phyloP scores from a whole-genome alignment of 2,888 invertebrate species.

The Drosophila fulvimacula region DNA sequence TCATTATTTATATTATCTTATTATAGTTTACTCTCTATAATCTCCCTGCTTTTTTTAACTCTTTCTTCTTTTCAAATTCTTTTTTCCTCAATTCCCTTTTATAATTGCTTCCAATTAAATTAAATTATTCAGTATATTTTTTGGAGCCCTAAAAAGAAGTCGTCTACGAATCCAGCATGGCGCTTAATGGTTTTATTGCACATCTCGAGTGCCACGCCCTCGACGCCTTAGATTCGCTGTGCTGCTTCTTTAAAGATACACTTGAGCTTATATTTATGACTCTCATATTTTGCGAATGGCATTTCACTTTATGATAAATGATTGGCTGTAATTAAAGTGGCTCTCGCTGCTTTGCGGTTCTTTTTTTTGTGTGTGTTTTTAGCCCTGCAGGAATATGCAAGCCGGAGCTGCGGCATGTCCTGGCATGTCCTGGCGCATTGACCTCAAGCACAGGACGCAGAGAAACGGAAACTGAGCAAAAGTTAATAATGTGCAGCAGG shows the following conservation, averaged over 20 bases:
- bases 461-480: conserved; percentile 46
- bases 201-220: background rate
- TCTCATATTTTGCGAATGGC: conserved; percentile 58
- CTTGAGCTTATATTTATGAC: conserved; percentile 53
- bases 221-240: background rate
- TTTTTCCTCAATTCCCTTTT: background rate
- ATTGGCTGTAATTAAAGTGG: conserved; percentile 70
- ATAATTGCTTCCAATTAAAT: conserved; percentile 4
- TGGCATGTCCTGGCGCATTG: conserved; percentile 38
- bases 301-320: conserved; percentile 66
- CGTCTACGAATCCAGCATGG: background rate
- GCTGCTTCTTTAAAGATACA: conserved; percentile 28
- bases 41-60: background rate
- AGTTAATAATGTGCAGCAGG: conserved; percentile 72
- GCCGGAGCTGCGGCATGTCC: conserved; percentile 27
- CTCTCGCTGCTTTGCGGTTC: conserved; percentile 42
- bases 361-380: conserved; percentile 4
- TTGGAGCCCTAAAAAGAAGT: background rate
- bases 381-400: conserved; percentile 29
- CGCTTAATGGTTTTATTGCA: conserved; percentile 11
- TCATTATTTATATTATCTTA: background rate
- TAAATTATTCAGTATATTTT: conserved; percentile 3
- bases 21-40: background rate
- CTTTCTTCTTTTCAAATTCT: background rate
- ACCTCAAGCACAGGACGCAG: conserved; percentile 41